These are phyloP conservation scores for Drosophila paramelanica DNA, from an alignment of 2,888 invertebrate species.

Conservation along the genomic window DNA sequence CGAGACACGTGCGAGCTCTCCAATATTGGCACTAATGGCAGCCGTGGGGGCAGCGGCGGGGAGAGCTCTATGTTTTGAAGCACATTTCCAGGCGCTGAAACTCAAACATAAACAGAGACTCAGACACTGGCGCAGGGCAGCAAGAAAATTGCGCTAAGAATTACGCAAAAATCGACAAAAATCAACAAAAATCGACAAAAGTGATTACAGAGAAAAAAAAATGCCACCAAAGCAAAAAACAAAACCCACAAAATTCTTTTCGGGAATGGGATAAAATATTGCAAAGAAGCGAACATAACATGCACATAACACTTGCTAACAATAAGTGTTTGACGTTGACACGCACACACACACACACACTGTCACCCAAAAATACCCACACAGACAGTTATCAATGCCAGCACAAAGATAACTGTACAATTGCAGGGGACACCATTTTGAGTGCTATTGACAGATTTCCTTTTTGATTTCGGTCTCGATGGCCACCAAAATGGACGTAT, in stretches of 20 bases:
- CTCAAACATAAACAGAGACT: constrained; percentile 55
- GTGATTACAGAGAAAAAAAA: constrained; percentile 25
- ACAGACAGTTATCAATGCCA: constrained; percentile 12
- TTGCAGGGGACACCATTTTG: constrained; percentile 46
- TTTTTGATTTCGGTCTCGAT: constrained; percentile 36
- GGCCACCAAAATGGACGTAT: constrained; percentile 32
- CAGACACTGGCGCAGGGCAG: background rate
- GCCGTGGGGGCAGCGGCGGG: background rate
- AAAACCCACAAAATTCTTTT: constrained; percentile 35
- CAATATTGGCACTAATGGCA: constrained; percentile 32
- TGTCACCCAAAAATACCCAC: constrained; percentile 3
- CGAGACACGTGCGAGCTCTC: constrained; percentile 61
- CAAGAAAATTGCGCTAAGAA: constrained; percentile 57
- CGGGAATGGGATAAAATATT: constrained; percentile 30
- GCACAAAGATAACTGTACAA: constrained; percentile 42
- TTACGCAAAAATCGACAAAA: constrained; percentile 40
- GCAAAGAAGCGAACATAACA: constrained; percentile 47
- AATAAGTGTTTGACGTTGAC: constrained; percentile 68
- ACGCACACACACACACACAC: constrained; percentile 32
- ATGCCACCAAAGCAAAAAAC: constrained; percentile 61
- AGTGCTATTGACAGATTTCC: constrained; percentile 64
- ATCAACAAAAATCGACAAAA: constrained; percentile 9
- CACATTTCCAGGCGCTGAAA: constrained; percentile 46
- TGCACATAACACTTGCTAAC: constrained; percentile 65
- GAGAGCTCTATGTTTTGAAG: constrained; percentile 32